Evolutionary conservation across 2,113 vertebrate species (phyloP), one percentile per base, ranked within the genome.

Genomic region (Colistium nudipinnis): DNA sequence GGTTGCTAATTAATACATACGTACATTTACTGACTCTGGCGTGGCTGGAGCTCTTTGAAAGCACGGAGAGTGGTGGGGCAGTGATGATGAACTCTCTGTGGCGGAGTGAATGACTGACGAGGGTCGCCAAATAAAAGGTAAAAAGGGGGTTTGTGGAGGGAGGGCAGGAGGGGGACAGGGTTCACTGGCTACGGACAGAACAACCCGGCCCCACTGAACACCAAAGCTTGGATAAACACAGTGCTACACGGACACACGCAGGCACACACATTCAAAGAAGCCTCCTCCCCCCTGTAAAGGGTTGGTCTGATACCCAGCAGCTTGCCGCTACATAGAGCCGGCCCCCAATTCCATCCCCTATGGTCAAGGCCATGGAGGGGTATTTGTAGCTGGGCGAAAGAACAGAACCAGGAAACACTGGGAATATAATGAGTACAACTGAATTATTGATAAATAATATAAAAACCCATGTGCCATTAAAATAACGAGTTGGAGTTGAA

Each of bases 121-220:
- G 45, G 4, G 55, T 68, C 82, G 78, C 87, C 70, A 74, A 76
- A 70, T 80, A 76, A 82, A 76, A 78, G 63, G 55, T 62, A 60
- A 82, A 78, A 79, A 81, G 62, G 30, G 57, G 59, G 60, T 11
- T 4, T n/a, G 67, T 57, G 49, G 68, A 60, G 30, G 38, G 79
- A 71, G 82, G 79, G 76, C 70, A 78, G 70, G 62, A 65, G n/a
- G 56, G n/a, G 77, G 90, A 88, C 66, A 86, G 68, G 92, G 74
- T 82, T 90, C 89, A 89, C 55, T 82, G 90, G 51, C 60, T 78
- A 62, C 53, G 83, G 90, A 92, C 84, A 91, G 83, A 89, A 48
- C 25, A 27, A 53, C 59, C 6, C 44, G 39, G 55, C 66, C 72
- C 55, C 38, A 39, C 65, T 36, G 70, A 68, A 39, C 62, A 70